Conservation (phyloP, 2,888 invertebrate genomes). For the Hanleya hanleyi region DNA sequence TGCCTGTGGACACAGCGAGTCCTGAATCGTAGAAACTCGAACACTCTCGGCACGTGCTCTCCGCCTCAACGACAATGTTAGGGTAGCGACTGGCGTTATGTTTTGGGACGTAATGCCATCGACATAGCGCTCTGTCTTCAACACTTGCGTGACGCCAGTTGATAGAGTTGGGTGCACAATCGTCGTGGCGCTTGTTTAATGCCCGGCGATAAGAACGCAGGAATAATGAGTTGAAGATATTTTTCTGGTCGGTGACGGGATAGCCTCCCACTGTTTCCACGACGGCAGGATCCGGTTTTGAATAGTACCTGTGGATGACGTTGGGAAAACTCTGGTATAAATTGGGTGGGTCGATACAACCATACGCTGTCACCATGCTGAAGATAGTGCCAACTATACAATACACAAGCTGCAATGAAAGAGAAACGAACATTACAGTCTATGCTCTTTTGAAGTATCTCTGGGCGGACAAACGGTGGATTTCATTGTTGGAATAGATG, state of each 20-base stretch:
- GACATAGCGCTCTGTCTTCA: neutral
- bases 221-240: neutral
- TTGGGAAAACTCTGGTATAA: neutral
- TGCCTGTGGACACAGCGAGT: neutral
- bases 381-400: neutral
- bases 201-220: neutral
- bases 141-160: neutral
- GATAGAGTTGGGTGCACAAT: neutral
- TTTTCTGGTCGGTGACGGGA: neutral
- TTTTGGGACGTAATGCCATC: neutral
- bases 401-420: neutral
- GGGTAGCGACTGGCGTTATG: neutral
- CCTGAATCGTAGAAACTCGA: neutral
- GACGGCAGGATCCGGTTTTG: neutral
- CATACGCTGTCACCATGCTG: neutral
- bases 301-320: neutral
- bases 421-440: neutral
- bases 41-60: neutral
- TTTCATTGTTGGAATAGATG: neutral
- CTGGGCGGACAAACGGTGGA: neutral
- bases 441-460: neutral
- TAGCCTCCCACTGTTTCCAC: neutral
- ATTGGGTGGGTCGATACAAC: conserved; percentile 1
- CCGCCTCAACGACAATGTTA: neutral
- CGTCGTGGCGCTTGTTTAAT: neutral